Conservation (phyloP, 2,888 invertebrate species). For the Lasius platythorax region DNA sequence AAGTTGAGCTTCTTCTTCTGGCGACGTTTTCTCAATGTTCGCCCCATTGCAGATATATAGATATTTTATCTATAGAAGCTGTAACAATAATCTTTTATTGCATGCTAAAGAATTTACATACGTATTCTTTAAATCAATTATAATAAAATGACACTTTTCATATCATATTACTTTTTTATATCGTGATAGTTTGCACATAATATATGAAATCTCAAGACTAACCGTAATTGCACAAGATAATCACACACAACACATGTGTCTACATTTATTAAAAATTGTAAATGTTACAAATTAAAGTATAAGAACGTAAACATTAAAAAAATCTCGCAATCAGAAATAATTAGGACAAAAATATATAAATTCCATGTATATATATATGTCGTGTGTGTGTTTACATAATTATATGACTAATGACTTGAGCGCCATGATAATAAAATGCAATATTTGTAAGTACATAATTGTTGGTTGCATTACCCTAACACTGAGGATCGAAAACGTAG, state of each 20-base stretch:
- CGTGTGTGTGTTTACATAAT: not conserved
- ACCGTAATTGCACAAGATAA: not conserved
- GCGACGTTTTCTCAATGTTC: constrained; percentile 79
- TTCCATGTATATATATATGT: not conserved
- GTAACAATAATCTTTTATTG: constrained; percentile 53
- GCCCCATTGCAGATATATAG: constrained; percentile 77
- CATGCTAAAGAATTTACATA: not conserved
- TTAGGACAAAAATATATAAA: not conserved
- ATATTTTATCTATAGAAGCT: constrained; percentile 71
- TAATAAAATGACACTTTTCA: not conserved
- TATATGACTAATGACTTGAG: constrained; percentile 6
- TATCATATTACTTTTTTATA: not conserved
- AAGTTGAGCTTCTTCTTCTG: constrained; percentile 71
- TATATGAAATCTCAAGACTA: not conserved
- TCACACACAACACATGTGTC: not conserved
- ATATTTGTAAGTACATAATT: constrained; percentile 12
- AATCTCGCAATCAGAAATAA: constrained; percentile 1
- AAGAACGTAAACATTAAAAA: constrained; percentile 2
- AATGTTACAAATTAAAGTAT: constrained; percentile 18
- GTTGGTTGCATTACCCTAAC: constrained; percentile 71
- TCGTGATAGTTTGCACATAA: not conserved
- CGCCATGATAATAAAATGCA: not conserved
- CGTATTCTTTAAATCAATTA: constrained; percentile 24
- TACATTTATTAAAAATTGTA: constrained; percentile 1
- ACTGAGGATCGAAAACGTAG: constrained; percentile 56